phyloP scores from a whole-genome alignment of 2,113 vertebrate genomes.

The Crocuta crocuta region DNA sequence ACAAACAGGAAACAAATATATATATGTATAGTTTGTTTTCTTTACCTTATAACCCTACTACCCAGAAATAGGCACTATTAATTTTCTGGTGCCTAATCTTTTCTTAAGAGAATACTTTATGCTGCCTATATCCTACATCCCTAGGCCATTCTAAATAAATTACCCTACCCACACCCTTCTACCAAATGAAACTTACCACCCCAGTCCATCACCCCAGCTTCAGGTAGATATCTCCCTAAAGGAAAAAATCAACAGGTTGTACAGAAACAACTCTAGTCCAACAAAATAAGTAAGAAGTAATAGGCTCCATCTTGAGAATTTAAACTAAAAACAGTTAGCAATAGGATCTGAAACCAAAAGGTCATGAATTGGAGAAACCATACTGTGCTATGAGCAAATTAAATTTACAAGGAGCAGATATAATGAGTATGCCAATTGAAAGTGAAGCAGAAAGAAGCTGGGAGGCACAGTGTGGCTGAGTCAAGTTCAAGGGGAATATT shows the following conservation, averaged over 20 bases:
- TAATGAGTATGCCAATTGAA: background rate
- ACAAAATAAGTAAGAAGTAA: constrained; percentile 5
- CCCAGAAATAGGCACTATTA: background rate
- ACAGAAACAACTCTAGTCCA: constrained; percentile 3
- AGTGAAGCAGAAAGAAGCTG: background rate
- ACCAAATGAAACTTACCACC: background rate
- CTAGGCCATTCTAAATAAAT: constrained; percentile 4
- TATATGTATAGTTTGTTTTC: background rate
- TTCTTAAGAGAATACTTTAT: background rate
- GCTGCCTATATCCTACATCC: background rate
- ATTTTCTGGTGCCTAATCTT: background rate
- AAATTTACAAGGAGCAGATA: background rate
- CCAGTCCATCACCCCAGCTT: background rate
- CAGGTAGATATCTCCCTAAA: background rate
- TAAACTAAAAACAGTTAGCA: background rate
- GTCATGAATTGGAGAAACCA: background rate
- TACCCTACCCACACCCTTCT: background rate
- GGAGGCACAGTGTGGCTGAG: background rate
- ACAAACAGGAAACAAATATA: background rate
- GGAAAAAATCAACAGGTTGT: background rate
- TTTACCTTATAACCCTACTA: background rate
- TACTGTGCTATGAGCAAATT: background rate
- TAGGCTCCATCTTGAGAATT: background rate
- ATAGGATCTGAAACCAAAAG: background rate
- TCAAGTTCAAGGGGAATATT: background rate